phyloP scores from a whole-genome alignment of 2,797 vertebrate species.

The Etheostoma perlongum region DNA sequence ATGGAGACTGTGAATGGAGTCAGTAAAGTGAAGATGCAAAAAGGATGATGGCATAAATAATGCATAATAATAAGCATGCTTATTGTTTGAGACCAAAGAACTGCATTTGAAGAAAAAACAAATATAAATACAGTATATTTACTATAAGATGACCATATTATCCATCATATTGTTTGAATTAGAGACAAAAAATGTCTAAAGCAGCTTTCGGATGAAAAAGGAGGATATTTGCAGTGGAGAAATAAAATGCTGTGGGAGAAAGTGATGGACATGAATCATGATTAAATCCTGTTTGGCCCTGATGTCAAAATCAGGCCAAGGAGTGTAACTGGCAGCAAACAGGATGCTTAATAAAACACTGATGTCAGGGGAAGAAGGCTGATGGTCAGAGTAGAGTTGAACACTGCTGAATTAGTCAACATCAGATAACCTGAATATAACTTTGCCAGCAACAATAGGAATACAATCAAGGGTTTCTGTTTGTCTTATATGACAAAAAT shows the following conservation, averaged over 20 bases:
- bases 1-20: conserved; percentile 1
- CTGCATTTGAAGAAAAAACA: background rate
- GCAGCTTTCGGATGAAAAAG: conserved; percentile 6
- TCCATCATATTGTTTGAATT: background rate
- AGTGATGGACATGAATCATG: conserved; percentile 41
- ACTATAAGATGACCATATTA: conserved; percentile 19
- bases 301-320: conserved; percentile 49
- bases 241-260: conserved; percentile 26
- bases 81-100: conserved; percentile 11
- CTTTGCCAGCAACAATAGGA: background rate
- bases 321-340: conserved; percentile 32
- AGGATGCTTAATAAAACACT: conserved; percentile 33
- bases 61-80: background rate
- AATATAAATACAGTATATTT: background rate
- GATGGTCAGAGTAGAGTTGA: conserved; percentile 2
- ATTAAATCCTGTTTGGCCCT: conserved; percentile 26
- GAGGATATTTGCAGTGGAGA: conserved; percentile 5
- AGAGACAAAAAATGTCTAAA: conserved; percentile 4
- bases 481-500: background rate
- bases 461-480: background rate
- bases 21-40: conserved; percentile 8
- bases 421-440: conserved; percentile 1
- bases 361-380: background rate
- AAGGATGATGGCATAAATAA: conserved; percentile 12
- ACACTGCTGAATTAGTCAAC: conserved; percentile 4